Evolutionary conservation across 2,888 invertebrate species (phyloP).

Genomic region (Cantharis flavilabris): DNA sequence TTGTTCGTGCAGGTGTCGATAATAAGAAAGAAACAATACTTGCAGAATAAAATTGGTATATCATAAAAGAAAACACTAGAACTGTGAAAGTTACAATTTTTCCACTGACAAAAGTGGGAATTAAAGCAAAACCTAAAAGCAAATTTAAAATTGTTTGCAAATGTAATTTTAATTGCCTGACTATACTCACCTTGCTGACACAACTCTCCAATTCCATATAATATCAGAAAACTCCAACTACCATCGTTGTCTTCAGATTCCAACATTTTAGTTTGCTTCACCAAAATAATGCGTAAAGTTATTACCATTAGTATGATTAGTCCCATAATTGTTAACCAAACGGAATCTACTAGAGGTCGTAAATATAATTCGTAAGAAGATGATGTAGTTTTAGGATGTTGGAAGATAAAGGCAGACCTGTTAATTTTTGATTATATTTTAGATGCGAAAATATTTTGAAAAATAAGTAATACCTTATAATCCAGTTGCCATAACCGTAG

Average conservation of each 20-base stretch:
- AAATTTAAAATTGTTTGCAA: background rate
- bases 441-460: background rate
- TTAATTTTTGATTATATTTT: slow-evolving; percentile 24
- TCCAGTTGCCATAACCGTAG: slow-evolving; percentile 65
- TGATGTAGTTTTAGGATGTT: slow-evolving; percentile 66
- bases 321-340: slow-evolving; percentile 60
- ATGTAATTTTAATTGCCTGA: background rate
- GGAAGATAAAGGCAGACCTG: slow-evolving; percentile 70
- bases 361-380: slow-evolving; percentile 67
- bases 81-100: slow-evolving; percentile 44
- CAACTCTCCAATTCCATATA: slow-evolving; percentile 52
- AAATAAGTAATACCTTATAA: slow-evolving; percentile 57
- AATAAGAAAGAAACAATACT: slow-evolving; percentile 69
- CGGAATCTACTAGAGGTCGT: slow-evolving; percentile 62
- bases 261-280: slow-evolving; percentile 32
- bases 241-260: slow-evolving; percentile 44
- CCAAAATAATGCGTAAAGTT: slow-evolving; percentile 40
- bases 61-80: slow-evolving; percentile 61
- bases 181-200: slow-evolving; percentile 47
- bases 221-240: slow-evolving; percentile 56
- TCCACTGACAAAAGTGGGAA: slow-evolving; percentile 40
- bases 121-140: background rate
- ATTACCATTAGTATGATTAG: slow-evolving; percentile 39
- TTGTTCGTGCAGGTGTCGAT: slow-evolving; percentile 64
- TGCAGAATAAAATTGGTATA: slow-evolving; percentile 74